A percentile compares a stretch with the other conserved stretches of the same genome.
These are phyloP conservation scores for Sterrhoptilus dennistouni DNA, from an alignment of 2,113 vertebrate species.

Conservation along the genomic window DNA sequence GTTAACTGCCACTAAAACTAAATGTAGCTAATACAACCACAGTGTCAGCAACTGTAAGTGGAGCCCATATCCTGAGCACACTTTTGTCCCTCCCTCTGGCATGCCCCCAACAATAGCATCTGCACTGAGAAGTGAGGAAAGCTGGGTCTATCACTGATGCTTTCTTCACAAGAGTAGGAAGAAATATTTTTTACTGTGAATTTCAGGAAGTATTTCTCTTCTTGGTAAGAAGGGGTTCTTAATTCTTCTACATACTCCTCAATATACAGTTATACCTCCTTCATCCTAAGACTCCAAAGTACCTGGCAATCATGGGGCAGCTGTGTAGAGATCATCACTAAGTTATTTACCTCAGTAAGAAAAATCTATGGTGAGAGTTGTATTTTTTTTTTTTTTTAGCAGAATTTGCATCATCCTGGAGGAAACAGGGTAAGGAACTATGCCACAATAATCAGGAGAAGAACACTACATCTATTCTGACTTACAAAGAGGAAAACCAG, in stretches of 20 bases:
- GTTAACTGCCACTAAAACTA: neutral
- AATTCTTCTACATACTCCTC: neutral
- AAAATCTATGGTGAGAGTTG: neutral
- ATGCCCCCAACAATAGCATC: fast-evolving
- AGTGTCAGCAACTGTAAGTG: neutral
- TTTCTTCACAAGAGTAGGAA: neutral
- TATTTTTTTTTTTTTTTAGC: neutral
- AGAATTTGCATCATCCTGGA: neutral
- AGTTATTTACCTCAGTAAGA: neutral
- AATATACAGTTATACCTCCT: neutral
- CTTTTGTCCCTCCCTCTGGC: neutral
- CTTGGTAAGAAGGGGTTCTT: neutral
- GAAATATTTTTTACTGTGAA: neutral
- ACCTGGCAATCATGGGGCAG: neutral
- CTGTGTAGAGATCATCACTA: neutral
- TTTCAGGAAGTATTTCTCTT: neutral
- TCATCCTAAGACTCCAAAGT: neutral
- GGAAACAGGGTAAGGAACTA: neutral
- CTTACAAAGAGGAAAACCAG: neutral
- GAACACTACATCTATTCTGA: neutral
- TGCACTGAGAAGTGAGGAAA: neutral
- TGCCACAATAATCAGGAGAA: neutral
- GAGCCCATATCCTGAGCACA: neutral
- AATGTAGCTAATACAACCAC: fast-evolving
- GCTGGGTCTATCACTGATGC: neutral